A percentile compares a stretch with the other conserved stretches of the same genome.
Conservation (phyloP, 2,113 vertebrate species). For the Sclerurus mexicanus region DNA sequence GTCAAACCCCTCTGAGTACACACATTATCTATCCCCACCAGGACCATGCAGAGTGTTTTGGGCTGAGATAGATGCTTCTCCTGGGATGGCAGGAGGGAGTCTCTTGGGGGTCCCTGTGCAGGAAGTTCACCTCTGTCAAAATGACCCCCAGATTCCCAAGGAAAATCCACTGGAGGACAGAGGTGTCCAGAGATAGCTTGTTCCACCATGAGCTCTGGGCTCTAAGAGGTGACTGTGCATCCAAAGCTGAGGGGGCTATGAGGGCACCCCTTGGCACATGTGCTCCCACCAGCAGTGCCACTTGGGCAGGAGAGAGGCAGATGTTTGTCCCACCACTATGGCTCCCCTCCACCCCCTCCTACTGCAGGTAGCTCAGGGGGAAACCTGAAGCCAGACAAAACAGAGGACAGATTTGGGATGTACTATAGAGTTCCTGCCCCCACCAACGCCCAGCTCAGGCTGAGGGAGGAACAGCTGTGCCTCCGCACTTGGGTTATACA, state of each 20-base stretch:
- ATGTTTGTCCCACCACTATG: accelerated
- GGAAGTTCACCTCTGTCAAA: not conserved
- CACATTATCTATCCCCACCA: not conserved
- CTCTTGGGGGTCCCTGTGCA: not conserved
- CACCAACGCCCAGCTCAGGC: accelerated
- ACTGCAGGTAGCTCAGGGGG: not conserved
- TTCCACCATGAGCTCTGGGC: not conserved
- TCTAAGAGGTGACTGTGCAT: not conserved
- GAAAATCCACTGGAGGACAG: not conserved
- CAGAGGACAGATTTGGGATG: not conserved
- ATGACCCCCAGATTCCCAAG: not conserved
- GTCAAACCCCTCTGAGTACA: not conserved
- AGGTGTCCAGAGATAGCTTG: not conserved
- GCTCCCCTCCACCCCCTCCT: not conserved
- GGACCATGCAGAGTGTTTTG: not conserved
- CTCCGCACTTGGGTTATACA: not conserved
- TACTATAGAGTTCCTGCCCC: not conserved
- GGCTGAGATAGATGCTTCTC: not conserved
- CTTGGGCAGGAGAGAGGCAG: not conserved
- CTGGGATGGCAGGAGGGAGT: not conserved
- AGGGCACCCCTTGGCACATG: not conserved
- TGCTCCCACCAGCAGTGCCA: not conserved
- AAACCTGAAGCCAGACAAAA: not conserved
- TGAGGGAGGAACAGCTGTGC: not conserved
- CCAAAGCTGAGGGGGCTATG: accelerated